phyloP scores from a whole-genome alignment of 2,888 invertebrate species.

The Hoplodrina ambigua region DNA sequence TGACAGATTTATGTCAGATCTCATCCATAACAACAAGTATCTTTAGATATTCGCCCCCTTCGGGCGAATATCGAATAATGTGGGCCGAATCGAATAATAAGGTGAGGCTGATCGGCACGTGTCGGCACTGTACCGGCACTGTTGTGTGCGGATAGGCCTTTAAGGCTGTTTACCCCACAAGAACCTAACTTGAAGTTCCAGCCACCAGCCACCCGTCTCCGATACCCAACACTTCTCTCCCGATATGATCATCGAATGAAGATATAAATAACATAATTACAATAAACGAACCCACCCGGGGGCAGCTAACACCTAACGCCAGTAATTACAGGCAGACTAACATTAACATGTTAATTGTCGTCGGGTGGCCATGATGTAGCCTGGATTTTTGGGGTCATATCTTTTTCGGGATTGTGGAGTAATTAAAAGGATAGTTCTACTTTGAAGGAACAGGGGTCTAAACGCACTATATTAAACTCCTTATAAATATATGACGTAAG shows the following conservation, averaged over 20 bases:
- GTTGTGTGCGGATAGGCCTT: too few species aligned
- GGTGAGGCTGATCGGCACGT: too few species aligned
- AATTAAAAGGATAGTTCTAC: conserved; percentile 1
- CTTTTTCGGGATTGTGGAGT: conserved; percentile 16
- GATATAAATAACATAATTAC: conserved; percentile 67
- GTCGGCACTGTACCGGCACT: too few species aligned
- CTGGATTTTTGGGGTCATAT: conserved; percentile 30
- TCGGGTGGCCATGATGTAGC: conserved; percentile 54
- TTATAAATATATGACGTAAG: too few species aligned
- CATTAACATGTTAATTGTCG: conserved; percentile 62
- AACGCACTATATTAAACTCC: too few species aligned
- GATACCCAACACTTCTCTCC: conserved; percentile 31
- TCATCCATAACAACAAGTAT: conserved; percentile 11
- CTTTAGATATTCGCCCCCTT: conserved; percentile 25
- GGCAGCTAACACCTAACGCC: conserved; percentile 63
- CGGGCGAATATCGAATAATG: too few species aligned
- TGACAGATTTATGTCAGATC: conserved; percentile 45
- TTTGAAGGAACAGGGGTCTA: not conserved
- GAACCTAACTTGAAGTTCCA: not conserved
- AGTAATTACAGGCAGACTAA: conserved; percentile 57
- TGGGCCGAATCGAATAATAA: too few species aligned
- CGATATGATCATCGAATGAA: conserved; percentile 65
- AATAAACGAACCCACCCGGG: conserved; percentile 49
- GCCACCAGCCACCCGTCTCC: conserved; percentile 25
- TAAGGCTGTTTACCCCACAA: not conserved